Evolutionary conservation across 2,888 invertebrate genomes (phyloP).

Genomic region (Oeneis ivallda): DNA sequence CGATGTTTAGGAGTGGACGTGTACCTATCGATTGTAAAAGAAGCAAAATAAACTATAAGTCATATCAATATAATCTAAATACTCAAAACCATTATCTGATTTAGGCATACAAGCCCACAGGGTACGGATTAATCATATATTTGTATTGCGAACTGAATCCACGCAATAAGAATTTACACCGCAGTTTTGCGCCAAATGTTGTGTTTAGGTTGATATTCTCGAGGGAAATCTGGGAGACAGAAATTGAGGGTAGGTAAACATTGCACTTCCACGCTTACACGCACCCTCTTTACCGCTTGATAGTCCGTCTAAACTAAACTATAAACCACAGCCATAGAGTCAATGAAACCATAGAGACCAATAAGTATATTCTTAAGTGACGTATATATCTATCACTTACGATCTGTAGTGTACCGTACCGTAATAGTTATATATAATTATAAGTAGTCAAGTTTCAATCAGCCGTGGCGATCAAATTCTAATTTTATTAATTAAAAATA

Average conservation of each 20-base stretch:
- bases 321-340: slow-evolving; percentile 45
- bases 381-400: too few relatives aligned
- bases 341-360: not conserved
- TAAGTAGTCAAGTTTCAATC: too few relatives aligned
- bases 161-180: slow-evolving; percentile 22
- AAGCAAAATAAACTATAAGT: too few relatives aligned
- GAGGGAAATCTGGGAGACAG: slow-evolving; percentile 72
- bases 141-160: slow-evolving; percentile 26
- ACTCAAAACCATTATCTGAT: not conserved
- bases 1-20: too few relatives aligned
- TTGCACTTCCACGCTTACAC: slow-evolving; percentile 73
- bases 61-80: too few relatives aligned
- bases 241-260: slow-evolving; percentile 54
- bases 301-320: slow-evolving; percentile 57
- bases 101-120: not conserved
- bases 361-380: too few relatives aligned
- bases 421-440: too few relatives aligned
- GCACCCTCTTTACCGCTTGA: slow-evolving; percentile 74
- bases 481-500: too few relatives aligned
- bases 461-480: too few relatives aligned
- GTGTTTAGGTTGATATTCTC: slow-evolving; percentile 58
- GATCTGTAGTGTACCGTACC: too few relatives aligned
- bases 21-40: too few relatives aligned
- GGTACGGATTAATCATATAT: not conserved
- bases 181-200: slow-evolving; percentile 38